These are phyloP conservation scores for Andrena bicolor DNA, from an alignment of 2,888 invertebrate genomes.

Conservation along the genomic window DNA sequence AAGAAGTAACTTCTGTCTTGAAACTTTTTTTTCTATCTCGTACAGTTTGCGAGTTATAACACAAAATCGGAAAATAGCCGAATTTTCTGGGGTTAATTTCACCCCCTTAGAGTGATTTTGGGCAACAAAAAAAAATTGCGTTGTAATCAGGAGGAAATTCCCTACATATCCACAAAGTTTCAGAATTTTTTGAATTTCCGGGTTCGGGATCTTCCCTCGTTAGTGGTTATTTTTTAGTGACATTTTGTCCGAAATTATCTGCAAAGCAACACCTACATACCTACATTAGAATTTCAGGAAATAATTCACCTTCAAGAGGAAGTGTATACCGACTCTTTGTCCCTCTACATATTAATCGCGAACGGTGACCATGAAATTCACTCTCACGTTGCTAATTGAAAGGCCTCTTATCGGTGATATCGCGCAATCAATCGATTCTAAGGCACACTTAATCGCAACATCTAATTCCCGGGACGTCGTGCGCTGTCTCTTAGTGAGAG, in stretches of 20 bases:
- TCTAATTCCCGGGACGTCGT: slow-evolving; percentile 2
- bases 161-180: no score
- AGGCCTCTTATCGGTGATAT: slow-evolving; percentile 26
- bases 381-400: neutral
- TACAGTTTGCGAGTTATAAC: no score
- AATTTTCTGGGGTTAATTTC: no score
- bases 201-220: no score
- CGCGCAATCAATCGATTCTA: neutral
- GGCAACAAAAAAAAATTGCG: no score
- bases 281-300: neutral
- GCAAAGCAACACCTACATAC: neutral
- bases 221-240: neutral
- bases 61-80: no score
- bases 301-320: neutral
- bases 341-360: neutral
- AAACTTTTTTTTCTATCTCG: no score
- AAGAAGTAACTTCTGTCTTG: no score
- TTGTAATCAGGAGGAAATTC: no score
- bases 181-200: no score
- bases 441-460: slow-evolving; percentile 9
- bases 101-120: no score
- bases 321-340: neutral
- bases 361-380: neutral
- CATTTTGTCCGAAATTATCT: neutral
- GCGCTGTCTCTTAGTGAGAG: neutral